Evolutionary conservation across 2,797 vertebrate genomes (phyloP).

Genomic region (Brachymystax lenok): DNA sequence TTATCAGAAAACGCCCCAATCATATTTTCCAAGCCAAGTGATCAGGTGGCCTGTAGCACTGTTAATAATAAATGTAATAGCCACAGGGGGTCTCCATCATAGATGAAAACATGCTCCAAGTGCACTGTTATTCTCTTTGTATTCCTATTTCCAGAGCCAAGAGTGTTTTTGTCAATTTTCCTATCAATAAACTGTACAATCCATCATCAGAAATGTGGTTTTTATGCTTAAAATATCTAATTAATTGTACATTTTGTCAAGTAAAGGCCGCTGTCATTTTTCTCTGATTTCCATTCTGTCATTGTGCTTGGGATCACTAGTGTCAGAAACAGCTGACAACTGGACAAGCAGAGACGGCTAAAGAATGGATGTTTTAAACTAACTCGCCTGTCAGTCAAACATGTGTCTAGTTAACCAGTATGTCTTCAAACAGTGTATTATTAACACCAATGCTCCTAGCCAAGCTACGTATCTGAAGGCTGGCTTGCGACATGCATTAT

Average conservation of each 20-base stretch:
- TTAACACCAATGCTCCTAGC: too few relatives aligned
- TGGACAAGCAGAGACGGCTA: constrained; percentile 13
- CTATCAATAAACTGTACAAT: neutral
- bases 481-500: too few relatives aligned
- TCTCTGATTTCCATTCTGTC: neutral
- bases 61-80: constrained; percentile 51
- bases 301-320: neutral
- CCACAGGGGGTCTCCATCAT: constrained; percentile 42
- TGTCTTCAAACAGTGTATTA: too few relatives aligned
- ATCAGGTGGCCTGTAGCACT: constrained; percentile 25
- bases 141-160: constrained; percentile 32
- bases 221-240: too few relatives aligned
- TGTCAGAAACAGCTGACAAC: neutral
- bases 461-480: too few relatives aligned
- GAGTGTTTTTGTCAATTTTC: neutral
- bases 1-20: constrained; percentile 46
- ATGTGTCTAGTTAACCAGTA: too few relatives aligned
- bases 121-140: constrained; percentile 46
- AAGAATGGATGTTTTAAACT: too few relatives aligned
- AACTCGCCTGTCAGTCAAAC: too few relatives aligned
- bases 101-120: constrained; percentile 40
- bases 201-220: neutral
- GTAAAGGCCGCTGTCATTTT: neutral
- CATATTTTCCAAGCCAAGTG: constrained; percentile 54
- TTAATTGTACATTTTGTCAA: neutral